Evolutionary conservation across 2,888 invertebrate genomes (phyloP).

Genomic region (Pocota personata): DNA sequence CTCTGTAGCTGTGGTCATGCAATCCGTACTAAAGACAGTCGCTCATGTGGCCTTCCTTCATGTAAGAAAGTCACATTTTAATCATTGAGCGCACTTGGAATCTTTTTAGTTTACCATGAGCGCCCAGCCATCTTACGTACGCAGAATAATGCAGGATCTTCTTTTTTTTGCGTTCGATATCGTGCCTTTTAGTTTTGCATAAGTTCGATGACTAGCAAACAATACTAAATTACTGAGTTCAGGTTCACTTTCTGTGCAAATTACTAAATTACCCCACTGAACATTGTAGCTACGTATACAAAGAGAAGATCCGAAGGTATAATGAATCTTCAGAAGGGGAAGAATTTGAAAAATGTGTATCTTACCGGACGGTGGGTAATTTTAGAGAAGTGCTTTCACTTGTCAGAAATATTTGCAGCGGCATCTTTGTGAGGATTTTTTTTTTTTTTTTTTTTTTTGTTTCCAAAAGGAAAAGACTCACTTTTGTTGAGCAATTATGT

Average conservation of each 20-base stretch:
- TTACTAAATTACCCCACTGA: conserved; percentile 38
- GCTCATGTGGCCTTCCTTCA: conserved; percentile 12
- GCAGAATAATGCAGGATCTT: conserved; percentile 13
- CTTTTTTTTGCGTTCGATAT: neutral
- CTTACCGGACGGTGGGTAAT: neutral
- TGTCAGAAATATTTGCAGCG: neutral
- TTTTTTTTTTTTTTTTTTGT: neutral
- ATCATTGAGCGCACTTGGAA: conserved; percentile 21
- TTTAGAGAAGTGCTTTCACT: conserved; percentile 19
- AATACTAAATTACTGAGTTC: conserved; percentile 23
- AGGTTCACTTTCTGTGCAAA: conserved; percentile 33
- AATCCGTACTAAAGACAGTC: conserved; percentile 2
- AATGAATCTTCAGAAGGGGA: conserved; percentile 29
- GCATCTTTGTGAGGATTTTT: neutral
- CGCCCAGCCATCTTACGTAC: conserved; percentile 6
- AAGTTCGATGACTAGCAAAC: conserved; percentile 9
- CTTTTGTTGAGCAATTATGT: neutral
- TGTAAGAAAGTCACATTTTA: conserved; percentile 19
- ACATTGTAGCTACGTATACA: neutral
- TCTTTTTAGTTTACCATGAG: neutral
- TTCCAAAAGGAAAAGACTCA: neutral
- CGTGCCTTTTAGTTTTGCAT: conserved; percentile 25
- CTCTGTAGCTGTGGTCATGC: conserved; percentile 14
- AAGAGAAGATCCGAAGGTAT: conserved; percentile 21
- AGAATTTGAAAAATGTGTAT: conserved; percentile 26